phyloP scores from a whole-genome alignment of 1,140 invertebrate genomes.

The Bemisia tabaci region DNA sequence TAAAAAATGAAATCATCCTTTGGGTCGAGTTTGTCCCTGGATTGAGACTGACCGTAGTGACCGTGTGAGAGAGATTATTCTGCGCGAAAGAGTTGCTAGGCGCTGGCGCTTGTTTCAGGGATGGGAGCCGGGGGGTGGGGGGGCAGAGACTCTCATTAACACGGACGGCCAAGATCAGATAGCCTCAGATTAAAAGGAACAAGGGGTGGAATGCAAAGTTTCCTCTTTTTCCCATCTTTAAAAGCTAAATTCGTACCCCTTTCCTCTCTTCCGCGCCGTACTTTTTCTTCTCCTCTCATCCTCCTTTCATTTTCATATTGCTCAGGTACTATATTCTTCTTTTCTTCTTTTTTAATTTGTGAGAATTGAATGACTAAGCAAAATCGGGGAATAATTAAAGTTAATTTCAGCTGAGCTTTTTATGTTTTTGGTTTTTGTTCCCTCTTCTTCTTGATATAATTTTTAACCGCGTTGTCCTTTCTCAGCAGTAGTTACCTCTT shows the following conservation, averaged over 20 bases:
- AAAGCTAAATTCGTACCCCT: no score
- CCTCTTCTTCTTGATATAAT: no score
- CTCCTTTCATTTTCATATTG: conserved; percentile 6
- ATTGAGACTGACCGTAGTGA: not conserved
- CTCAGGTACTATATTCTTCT: conserved; percentile 16
- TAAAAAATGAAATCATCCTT: not conserved
- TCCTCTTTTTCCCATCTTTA: conserved; percentile 1
- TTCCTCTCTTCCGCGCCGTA: no score
- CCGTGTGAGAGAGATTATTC: conserved; percentile 4
- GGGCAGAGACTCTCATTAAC: not conserved
- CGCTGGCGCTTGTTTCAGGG: no score
- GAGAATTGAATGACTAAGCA: conserved; percentile 6
- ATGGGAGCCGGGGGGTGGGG: not conserved
- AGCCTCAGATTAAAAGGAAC: not conserved
- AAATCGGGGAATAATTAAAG: conserved; percentile 11
- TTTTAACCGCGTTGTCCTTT: no score
- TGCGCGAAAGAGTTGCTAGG: not conserved
- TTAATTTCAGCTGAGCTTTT: no score
- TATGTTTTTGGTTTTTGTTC: no score
- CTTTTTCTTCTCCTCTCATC: conserved; percentile 15
- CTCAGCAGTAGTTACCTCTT: no score
- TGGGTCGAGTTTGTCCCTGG: not conserved
- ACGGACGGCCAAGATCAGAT: not conserved
- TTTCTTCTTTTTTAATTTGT: conserved; percentile 1
- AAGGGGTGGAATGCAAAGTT: not conserved